phyloP scores from a whole-genome alignment of 2,888 invertebrate genomes.

The Microplitis manilae region DNA sequence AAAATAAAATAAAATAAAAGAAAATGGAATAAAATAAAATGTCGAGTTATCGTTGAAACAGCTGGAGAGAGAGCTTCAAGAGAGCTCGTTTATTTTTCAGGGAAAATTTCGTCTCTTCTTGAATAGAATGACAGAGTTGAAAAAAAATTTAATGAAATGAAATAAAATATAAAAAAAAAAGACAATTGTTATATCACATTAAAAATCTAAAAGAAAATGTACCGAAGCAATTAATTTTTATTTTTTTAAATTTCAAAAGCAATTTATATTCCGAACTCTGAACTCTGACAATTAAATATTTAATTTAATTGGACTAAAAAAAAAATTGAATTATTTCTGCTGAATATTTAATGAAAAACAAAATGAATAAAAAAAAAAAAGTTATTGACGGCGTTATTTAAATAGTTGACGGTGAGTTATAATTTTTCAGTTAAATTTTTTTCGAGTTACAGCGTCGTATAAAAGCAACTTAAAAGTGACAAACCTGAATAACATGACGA shows the following conservation, averaged over 20 bases:
- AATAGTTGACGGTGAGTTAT: too few relatives aligned
- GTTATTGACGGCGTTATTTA: too few relatives aligned
- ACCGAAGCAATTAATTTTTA: background rate
- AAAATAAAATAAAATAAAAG: constrained; percentile 8
- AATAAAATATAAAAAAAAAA: constrained; percentile 5
- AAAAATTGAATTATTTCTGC: too few relatives aligned
- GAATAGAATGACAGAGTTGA: background rate
- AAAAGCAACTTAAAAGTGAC: background rate
- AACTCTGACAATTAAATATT: too few relatives aligned
- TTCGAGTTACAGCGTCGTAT: background rate
- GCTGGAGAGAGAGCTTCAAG: constrained; percentile 8
- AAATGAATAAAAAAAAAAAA: too few relatives aligned
- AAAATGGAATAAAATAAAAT: constrained; percentile 18
- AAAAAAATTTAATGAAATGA: constrained; percentile 1
- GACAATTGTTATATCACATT: background rate
- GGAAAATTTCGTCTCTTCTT: constrained; percentile 16
- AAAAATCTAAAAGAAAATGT: background rate
- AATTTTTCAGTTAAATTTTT: too few relatives aligned
- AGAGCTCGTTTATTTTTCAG: constrained; percentile 25
- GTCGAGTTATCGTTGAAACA: constrained; percentile 26
- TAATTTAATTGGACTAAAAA: too few relatives aligned
- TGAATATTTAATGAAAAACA: too few relatives aligned
- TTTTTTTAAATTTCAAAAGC: constrained; percentile 1
- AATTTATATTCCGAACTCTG: background rate
- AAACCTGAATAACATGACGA: constrained; percentile 1